Base-by-base conservation (phyloP, 2,888 invertebrate species). In the Nomada fucata region DNA sequence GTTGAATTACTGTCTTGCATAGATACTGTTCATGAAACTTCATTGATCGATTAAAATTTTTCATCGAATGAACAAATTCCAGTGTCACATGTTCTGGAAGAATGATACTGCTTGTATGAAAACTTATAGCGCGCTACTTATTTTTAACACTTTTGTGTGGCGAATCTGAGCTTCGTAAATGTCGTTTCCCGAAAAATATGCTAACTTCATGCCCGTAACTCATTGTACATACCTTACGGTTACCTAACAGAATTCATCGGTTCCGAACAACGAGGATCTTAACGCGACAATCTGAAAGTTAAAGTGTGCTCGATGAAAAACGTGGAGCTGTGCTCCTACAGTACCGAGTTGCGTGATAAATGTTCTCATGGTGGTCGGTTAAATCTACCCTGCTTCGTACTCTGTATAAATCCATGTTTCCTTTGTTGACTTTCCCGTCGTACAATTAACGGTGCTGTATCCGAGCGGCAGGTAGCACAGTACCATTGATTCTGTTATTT, bases 301-400 rank as follows among this genome's bases (percentile, higher is more conserved):
- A 20, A 53, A n/a, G n/a, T 50, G 68, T 29, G 36, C 60, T 23
- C 47, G 20, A 42, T 23, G 74, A 52, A 10, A 63, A 47, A 47
- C 15, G 47, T 47, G 47, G 47, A 47, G 15, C 15, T 47, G 47
- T 47, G 47, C 47, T 36, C 36, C 36, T 7, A 36, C 1, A 36
- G 36, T 36, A 36, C 36, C 36, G 36, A 57, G 23, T 50, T 29
- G 50, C 36, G 26, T 70, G 59, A 36, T 55, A 65, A 76, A 76
- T 52, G 86, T 81, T 90, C 88, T 89, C 63, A 79, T 89, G 90
- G 91, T 91, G 86, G 88, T 76, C 87, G 90, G 90, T 89, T 78
- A 75, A 73, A 60, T 84, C 83, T 90, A 81, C 72, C 59, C 63
- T 79, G 78, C 86, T 75, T 85, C 70, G 61, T 85, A 84, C 79